Evolutionary conservation across 2,888 invertebrate species (phyloP).

Genomic region (Cynaeus angustus): DNA sequence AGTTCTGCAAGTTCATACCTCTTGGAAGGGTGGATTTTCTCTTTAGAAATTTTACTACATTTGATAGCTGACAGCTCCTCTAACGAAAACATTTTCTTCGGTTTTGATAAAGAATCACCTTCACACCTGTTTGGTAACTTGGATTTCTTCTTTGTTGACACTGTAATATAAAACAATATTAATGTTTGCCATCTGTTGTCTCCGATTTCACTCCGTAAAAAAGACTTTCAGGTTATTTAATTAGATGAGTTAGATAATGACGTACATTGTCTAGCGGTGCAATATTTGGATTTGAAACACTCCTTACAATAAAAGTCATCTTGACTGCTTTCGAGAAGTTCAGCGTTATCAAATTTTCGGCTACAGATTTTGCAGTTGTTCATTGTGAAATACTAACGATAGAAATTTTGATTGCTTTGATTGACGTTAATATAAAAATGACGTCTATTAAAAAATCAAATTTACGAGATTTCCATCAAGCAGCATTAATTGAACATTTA

Average conservation of each 20-base stretch:
- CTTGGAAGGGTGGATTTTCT: not conserved
- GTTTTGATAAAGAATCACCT: conserved; percentile 10
- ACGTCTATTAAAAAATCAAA: not conserved
- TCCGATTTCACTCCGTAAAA: conserved; percentile 28
- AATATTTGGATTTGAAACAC: conserved; percentile 23
- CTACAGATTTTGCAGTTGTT: conserved; percentile 13
- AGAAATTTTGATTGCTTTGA: conserved; percentile 10
- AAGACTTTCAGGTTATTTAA: not conserved
- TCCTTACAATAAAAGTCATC: conserved; percentile 34
- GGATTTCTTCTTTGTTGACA: conserved; percentile 14
- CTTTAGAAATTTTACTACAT: not conserved
- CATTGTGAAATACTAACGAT: conserved; percentile 6
- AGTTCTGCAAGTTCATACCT: not conserved
- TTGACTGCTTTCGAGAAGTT: conserved; percentile 22
- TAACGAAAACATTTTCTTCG: conserved; percentile 19
- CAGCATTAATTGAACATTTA: conserved; percentile 12
- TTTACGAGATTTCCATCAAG: not conserved
- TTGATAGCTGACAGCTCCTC: conserved; percentile 8
- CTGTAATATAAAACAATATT: conserved; percentile 16
- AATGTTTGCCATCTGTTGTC: conserved; percentile 22
- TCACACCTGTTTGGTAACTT: conserved; percentile 12
- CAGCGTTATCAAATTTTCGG: not conserved
- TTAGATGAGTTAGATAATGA: not conserved
- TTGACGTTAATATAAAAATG: not conserved
- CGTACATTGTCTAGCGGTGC: conserved; percentile 10